Base-by-base conservation (phyloP, 2,888 invertebrate genomes). In the Drosophila neutralis region DNA sequence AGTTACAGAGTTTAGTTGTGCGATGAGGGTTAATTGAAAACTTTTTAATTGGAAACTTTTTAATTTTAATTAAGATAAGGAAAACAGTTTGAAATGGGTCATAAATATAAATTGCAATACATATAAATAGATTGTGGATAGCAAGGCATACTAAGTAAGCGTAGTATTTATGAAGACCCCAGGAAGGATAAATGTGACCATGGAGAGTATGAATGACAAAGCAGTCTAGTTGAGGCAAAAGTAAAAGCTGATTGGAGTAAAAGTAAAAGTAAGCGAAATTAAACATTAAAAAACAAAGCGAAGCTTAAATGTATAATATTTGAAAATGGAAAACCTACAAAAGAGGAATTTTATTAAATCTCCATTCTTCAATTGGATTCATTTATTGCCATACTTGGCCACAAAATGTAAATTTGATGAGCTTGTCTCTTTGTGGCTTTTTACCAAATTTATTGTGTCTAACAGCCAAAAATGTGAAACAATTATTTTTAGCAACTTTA, bases 341-440 rank as follows among this genome's bases (percentile, higher is more conserved):
- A 24, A 45, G 4, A 1, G 15, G 8, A 24, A 24, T 24, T 24
- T 24, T 24, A 24, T 45, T 4, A 15, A 45, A 15, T 15, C 15
- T 24, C 8, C 15, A 8, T 24, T 15, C 8, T 15, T 1, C 24
- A 27, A 24, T 24, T 45, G 1, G 8, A 15, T 24, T 36, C 29
- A 73, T 58, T 58, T 15, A 29, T 27, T 21, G 45, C 13, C 54
- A 56, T 21, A 65, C 58, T 58, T 69, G 24, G 10, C 27, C 29
- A 27, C 15, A 35, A 66, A 58, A 68, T 69, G 35, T 27, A 36
- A 49, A 66, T 69, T 61, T 77, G 63, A 69, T 70, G 64, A 62
- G 42, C 27, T 53, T 21, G 40, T 13, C 15, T 35, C 49, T 45
- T 57, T 73, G 57, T 38, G 62, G 59, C 36, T 27, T 33, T 29